Conservation (phyloP, 1,140 invertebrate species). For the Leguminivora glycinivorella region DNA sequence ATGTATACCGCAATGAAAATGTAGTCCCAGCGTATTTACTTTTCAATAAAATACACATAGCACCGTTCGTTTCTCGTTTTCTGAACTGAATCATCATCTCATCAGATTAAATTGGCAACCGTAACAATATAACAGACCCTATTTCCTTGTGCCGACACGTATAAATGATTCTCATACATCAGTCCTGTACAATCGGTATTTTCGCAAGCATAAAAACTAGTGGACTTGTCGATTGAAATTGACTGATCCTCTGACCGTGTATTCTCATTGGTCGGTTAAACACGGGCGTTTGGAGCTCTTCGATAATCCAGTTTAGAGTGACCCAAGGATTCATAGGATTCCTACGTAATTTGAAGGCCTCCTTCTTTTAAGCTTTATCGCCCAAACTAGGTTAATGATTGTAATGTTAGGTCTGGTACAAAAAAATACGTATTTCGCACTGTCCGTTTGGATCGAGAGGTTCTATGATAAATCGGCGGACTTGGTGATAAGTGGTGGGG, state of each 20-base stretch:
- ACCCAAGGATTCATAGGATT: not conserved
- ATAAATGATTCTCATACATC: conserved; percentile 23
- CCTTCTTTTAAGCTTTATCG: not conserved
- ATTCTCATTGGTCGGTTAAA: not conserved
- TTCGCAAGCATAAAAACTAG: conserved; percentile 19
- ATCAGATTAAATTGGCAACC: conserved; percentile 17
- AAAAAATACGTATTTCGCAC: conserved; percentile 22
- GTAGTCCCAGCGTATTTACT: not conserved
- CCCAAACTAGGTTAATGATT: not conserved
- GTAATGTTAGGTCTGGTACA: not conserved
- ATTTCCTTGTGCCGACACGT: conserved; percentile 14
- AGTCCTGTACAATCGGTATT: conserved; percentile 6
- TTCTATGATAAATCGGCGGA: conserved; percentile 8
- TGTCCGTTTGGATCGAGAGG: conserved; percentile 4
- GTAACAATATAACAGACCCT: conserved; percentile 18
- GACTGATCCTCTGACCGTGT: conserved; percentile 6
- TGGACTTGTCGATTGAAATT: conserved; percentile 26
- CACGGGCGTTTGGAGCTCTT: not conserved
- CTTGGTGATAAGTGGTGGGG: conserved; percentile 18
- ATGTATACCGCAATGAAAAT: too few species aligned
- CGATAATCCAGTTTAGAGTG: not conserved
- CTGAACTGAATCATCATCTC: not conserved
- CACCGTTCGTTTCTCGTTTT: not conserved
- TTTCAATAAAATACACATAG: not conserved
- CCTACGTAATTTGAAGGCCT: not conserved